Base-by-base conservation (phyloP, 2,888 invertebrate genomes). In the Lottia scabra region DNA sequence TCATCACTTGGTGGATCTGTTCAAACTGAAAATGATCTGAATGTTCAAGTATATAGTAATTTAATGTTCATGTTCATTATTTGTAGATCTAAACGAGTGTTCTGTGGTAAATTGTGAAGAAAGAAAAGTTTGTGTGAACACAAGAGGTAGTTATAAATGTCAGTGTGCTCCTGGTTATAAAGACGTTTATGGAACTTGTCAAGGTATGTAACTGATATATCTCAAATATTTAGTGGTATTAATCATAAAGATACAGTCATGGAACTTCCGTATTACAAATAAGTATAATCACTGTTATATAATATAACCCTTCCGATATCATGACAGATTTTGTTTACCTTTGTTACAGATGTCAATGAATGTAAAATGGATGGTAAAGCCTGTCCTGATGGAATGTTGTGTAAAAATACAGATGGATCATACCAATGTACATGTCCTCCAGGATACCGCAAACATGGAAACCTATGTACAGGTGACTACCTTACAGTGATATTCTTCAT, bases 311-410 rank as follows among this genome's bases (percentile, higher is more conserved):
- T n/a, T n/a, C n/a, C 38, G 8, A 38, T 5, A 8, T 38, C 30
- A 30, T 38, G 8, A 38, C 38, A 38, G 10, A 38, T 10, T n/a
- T n/a, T 30, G 2, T 2, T 30, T 30, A 30, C 30, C 5, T 30
- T 30, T 30, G 30, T 30, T 63, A 0, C 68, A 78, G 78, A 78
- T 62, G 44, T 73, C 12, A 68, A 78, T 68, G 78, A 78, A 45
- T 75, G 75, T 38, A 44, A 23, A 26, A 27, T 12, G n/a, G 15
- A 13, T 10, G 23, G 44, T 6, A 12, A 38, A 8, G 45, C 48
- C 16, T 75, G 73, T 38, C 48, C 48, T n/a, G 69, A 69, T 27
- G 63, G 45, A 45, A 67, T 71, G 46, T 26, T 26, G 19, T 75
- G 73, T 27, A 48, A 65, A 16, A 75, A 75, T 65, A 68, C 69